Base-by-base conservation (phyloP, 92 coral and sea anemone genomes). In the Heliopora coerulea region DNA sequence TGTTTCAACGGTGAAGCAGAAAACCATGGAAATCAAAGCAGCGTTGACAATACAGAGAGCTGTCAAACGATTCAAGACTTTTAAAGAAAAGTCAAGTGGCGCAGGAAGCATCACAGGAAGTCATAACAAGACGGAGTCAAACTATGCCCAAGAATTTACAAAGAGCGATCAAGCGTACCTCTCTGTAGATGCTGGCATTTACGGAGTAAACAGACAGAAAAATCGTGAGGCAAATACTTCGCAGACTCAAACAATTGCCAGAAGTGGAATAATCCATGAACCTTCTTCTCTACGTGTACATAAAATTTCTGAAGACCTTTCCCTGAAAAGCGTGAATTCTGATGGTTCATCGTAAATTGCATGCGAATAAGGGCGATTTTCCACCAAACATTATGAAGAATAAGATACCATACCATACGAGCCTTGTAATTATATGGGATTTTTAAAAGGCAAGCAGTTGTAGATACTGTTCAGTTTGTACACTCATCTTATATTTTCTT, bases 31-130 rank as follows among this genome's bases (percentile, higher is more conserved):
- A 61, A 49, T 62, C 0, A 57, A 49, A 12, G 99, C 99, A 0
- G 92, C 95, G 0, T 78, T 62, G 56, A 89, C 86, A 8, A 90
- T 95, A 5, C 79, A 88, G 5, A 85, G 89, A 11, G 96, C 91
- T 0, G 86, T 95, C 44, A 78, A 86, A 65, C 44, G 77, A 50
- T 70, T 70, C 35, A 70, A 70, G 54, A 56, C 0, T 3, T 2
- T 8, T 9, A 44, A 49, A 26, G 59, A 26, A 25, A 58, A 58
- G 25, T 58, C 63, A 25, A 14, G n/a, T 7, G 15, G 15, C 2
- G 52, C 10, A 46, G 14, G 3, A 46, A 46, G n/a, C n/a, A 15
- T 6, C 3, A 8, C 14, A 15, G 52, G 15, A 15, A 46, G n/a
- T 46, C 52, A 3, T 6, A 8, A 46, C 42, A 37, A 37, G 42